phyloP scores from a whole-genome alignment of 2,888 invertebrate genomes.

The Rhimphoctona megacephalus region DNA sequence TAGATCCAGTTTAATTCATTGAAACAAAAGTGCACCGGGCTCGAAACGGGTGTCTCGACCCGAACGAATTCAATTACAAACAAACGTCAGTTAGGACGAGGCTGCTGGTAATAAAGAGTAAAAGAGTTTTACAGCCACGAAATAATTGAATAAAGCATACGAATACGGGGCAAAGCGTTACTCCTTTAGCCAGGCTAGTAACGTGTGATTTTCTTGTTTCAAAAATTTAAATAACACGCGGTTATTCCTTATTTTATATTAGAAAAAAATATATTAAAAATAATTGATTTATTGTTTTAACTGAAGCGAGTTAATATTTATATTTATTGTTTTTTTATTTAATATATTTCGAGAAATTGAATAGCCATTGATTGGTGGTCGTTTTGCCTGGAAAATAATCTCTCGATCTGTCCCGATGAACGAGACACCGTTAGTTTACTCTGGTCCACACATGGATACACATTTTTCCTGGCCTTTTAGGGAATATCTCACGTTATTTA shows the following conservation, averaged over 20 bases:
- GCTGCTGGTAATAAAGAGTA: constrained; percentile 23
- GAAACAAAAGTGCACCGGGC: constrained; percentile 66
- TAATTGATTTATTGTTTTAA: not conserved
- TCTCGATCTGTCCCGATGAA: not conserved
- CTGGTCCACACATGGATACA: not conserved
- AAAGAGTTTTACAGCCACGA: constrained; percentile 43
- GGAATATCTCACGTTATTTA: constrained; percentile 50
- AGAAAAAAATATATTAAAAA: not conserved
- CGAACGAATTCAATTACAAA: constrained; percentile 78
- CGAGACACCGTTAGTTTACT: constrained; percentile 39
- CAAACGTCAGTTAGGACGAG: constrained; percentile 52
- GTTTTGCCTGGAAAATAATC: not conserved
- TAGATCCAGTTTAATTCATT: constrained; percentile 66
- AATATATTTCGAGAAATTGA: not conserved
- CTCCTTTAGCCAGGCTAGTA: constrained; percentile 9
- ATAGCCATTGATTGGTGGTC: not conserved
- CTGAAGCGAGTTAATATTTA: not conserved
- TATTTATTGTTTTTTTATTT: not conserved
- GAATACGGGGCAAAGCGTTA: constrained; percentile 46
- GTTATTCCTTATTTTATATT: not conserved
- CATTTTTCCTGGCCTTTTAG: constrained; percentile 56
- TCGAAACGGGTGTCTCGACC: constrained; percentile 62
- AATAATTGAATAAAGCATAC: constrained; percentile 62
- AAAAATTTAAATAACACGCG: not conserved
- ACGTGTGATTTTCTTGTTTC: constrained; percentile 37